Evolutionary conservation across 2,113 vertebrate genomes (phyloP).

Genomic region (Caranx ignobilis): DNA sequence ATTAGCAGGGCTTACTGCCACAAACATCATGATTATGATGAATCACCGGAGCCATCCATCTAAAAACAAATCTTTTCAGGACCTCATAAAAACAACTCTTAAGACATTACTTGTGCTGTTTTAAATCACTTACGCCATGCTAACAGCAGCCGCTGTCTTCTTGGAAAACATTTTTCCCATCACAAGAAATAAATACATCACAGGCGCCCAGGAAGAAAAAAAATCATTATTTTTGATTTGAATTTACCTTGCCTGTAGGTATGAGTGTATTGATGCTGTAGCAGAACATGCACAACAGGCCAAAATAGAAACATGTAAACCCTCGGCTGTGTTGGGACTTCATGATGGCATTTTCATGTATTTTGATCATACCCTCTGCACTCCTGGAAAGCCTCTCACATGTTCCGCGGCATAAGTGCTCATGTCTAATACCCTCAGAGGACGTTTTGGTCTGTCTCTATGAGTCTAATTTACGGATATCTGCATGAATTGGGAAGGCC

Average conservation of each 20-base stretch:
- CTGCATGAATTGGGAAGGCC: slow-evolving; percentile 80
- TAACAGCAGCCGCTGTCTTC: slow-evolving; percentile 13
- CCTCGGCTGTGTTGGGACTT: slow-evolving; percentile 73
- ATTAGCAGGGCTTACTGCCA: slow-evolving; percentile 31
- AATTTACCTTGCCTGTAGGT: slow-evolving; percentile 75
- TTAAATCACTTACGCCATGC: slow-evolving; percentile 36
- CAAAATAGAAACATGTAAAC: slow-evolving; percentile 72
- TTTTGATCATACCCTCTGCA: slow-evolving; percentile 74
- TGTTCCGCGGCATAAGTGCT: slow-evolving; percentile 75
- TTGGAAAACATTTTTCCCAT: slow-evolving; percentile 50
- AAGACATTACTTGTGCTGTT: slow-evolving; percentile 16
- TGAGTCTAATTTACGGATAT: slow-evolving; percentile 84
- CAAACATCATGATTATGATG: slow-evolving; percentile 26
- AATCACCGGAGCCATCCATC: slow-evolving; percentile 12
- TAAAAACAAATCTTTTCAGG: slow-evolving; percentile 11
- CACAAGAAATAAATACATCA: slow-evolving; percentile 73
- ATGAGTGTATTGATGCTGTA: slow-evolving; percentile 58
- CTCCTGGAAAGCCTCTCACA: slow-evolving; percentile 72
- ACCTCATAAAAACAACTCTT: slow-evolving; percentile 39
- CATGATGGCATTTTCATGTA: slow-evolving; percentile 81
- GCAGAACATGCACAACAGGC: slow-evolving; percentile 67
- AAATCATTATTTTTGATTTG: slow-evolving; percentile 75
- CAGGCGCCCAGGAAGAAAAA: slow-evolving; percentile 59
- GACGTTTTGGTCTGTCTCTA: slow-evolving; percentile 78
- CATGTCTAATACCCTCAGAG: slow-evolving; percentile 80